These are phyloP conservation scores for Elysia chlorotica DNA, from an alignment of 1,140 invertebrate species.

Conservation along the genomic window DNA sequence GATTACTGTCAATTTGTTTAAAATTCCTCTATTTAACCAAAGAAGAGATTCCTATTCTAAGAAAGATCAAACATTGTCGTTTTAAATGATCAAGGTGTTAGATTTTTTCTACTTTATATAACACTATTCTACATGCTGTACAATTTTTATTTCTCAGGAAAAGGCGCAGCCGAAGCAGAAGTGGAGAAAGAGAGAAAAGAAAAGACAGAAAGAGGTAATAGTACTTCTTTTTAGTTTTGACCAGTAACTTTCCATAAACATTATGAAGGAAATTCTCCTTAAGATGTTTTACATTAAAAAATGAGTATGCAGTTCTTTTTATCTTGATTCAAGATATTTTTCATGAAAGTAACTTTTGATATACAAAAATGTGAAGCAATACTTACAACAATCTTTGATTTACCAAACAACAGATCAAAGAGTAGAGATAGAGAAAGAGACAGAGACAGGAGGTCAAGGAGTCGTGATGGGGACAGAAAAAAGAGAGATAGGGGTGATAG, in stretches of 20 bases:
- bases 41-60: background rate
- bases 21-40: background rate
- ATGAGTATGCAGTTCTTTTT: background rate
- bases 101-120: no score
- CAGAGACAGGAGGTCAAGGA: constrained; percentile 5
- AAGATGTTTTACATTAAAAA: background rate
- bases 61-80: background rate
- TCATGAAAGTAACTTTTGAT: no score
- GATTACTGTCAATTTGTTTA: background rate
- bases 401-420: background rate
- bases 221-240: background rate
- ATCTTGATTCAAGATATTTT: background rate
- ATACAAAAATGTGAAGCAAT: no score
- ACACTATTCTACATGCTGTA: no score
- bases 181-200: background rate
- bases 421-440: constrained; percentile 3
- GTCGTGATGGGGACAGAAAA: constrained; percentile 1
- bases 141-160: constrained; percentile 9
- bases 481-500: constrained; percentile 13
- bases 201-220: background rate
- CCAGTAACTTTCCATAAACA: background rate
- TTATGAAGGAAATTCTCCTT: background rate
- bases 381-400: no score
- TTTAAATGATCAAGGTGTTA: background rate
- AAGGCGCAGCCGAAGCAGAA: constrained; percentile 18